A percentile compares a stretch with the other conserved stretches of the same genome.
Evolutionary conservation across 1,140 invertebrate genomes (phyloP).

Genomic region (Pogonomyrmex barbatus): DNA sequence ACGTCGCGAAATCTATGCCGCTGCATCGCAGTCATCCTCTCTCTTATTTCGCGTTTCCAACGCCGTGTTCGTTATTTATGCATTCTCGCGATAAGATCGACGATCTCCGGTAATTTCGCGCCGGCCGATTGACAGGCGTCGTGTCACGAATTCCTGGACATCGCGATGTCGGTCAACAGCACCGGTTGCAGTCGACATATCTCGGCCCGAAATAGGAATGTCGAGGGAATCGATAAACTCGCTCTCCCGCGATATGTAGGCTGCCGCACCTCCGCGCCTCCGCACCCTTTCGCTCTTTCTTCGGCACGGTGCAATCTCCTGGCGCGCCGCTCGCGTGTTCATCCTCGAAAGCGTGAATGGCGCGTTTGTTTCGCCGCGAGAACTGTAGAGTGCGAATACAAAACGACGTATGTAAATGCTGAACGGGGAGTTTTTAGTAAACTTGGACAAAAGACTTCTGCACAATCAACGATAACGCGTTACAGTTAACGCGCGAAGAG

Average conservation of each 20-base stretch:
- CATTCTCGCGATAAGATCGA: slow-evolving; percentile 46
- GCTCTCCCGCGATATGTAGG: slow-evolving; percentile 52
- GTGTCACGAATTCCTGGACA: slow-evolving; percentile 65
- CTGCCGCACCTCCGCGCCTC: slow-evolving; percentile 22
- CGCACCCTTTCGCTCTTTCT: slow-evolving; percentile 50
- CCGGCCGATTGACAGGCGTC: slow-evolving; percentile 51
- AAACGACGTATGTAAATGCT: slow-evolving; percentile 3
- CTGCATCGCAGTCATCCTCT: neutral
- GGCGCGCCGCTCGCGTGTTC: neutral
- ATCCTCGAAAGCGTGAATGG: slow-evolving; percentile 24
- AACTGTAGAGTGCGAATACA: slow-evolving; percentile 15
- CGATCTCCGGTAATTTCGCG: slow-evolving; percentile 46
- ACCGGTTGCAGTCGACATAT: slow-evolving; percentile 60
- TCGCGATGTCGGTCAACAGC: slow-evolving; percentile 63
- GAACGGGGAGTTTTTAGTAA: neutral
- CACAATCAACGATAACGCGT: neutral
- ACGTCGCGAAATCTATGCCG: neutral
- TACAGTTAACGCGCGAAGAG: neutral
- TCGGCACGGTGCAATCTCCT: neutral
- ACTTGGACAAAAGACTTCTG: neutral
- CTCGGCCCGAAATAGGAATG: slow-evolving; percentile 60
- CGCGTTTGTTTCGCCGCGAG: slow-evolving; percentile 14
- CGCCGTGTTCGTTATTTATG: slow-evolving; percentile 38
- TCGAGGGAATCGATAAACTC: slow-evolving; percentile 64
- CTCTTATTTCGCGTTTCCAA: slow-evolving; percentile 20